phyloP scores from a whole-genome alignment of 2,888 invertebrate species.

The Lingula anatina region DNA sequence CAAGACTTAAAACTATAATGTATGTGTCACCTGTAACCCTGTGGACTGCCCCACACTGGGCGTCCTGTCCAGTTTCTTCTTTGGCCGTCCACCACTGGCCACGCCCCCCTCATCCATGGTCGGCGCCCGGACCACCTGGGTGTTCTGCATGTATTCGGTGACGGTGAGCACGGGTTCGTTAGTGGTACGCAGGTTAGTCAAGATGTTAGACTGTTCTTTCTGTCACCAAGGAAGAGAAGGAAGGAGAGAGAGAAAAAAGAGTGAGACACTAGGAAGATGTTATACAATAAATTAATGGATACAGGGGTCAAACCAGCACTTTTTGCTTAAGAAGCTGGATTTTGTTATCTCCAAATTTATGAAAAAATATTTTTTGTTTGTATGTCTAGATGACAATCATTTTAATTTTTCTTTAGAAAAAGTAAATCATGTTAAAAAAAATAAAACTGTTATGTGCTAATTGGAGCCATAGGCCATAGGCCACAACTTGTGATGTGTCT shows the following conservation, averaged over 20 bases:
- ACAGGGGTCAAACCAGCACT: no score
- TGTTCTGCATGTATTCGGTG: conserved; percentile 30
- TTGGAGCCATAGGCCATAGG: no score
- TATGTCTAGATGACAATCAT: background rate
- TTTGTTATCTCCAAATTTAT: no score
- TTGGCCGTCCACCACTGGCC: conserved; percentile 40
- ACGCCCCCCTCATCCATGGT: conserved; percentile 34
- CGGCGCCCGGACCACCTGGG: conserved; percentile 47
- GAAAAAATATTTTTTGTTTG: background rate
- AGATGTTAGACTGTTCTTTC: conserved; percentile 90
- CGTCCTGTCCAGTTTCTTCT: conserved; percentile 44
- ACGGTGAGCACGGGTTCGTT: conserved; percentile 53
- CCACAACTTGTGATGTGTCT: no score
- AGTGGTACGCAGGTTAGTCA: conserved; percentile 81
- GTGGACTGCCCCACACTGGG: conserved; percentile 33
- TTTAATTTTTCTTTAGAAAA: no score
- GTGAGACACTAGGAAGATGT: no score
- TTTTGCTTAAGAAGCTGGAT: no score
- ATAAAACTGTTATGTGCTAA: no score
- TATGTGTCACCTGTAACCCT: conserved; percentile 18
- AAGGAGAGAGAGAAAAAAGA: no score
- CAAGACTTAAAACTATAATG: no score
- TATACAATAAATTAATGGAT: no score
- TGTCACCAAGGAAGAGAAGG: conserved; percentile 47
- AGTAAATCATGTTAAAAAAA: no score